Evolutionary conservation across 2,888 invertebrate genomes (phyloP).

Genomic region (Corbicula japonica): DNA sequence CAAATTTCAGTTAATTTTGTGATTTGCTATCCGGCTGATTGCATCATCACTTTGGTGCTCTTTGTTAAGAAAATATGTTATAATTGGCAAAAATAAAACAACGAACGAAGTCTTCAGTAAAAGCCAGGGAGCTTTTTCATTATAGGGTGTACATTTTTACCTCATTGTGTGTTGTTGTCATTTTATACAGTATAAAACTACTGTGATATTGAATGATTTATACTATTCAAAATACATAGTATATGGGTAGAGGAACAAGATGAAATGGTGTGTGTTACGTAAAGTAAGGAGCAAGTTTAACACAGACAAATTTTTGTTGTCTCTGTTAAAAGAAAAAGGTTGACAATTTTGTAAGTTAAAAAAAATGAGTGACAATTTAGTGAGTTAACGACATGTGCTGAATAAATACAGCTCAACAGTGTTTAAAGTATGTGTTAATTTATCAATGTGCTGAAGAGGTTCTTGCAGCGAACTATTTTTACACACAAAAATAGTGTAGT

Average conservation of each 20-base stretch:
- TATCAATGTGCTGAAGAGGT: no score
- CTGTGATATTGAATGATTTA: slow-evolving; percentile 25
- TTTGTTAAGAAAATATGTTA: no score
- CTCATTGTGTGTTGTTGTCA: slow-evolving; percentile 5
- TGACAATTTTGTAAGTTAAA: neutral
- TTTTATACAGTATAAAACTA: neutral
- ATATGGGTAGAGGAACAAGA: neutral
- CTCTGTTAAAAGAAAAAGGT: neutral
- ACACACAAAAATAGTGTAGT: no score
- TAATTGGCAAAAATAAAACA: no score
- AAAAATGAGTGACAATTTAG: no score
- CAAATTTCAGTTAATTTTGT: neutral
- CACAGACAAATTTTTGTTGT: neutral
- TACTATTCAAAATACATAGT: slow-evolving; percentile 1
- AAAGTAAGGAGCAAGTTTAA: neutral
- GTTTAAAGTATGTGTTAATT: no score
- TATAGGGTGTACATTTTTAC: neutral
- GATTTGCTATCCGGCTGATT: neutral
- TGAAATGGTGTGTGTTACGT: neutral
- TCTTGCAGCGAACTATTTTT: no score
- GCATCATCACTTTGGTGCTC: neutral
- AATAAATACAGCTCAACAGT: no score
- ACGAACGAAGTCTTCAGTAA: slow-evolving; percentile 6
- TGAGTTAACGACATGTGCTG: no score
- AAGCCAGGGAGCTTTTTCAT: neutral